Conservation (phyloP, 2,113 vertebrate species). For the Lepus timidus region DNA sequence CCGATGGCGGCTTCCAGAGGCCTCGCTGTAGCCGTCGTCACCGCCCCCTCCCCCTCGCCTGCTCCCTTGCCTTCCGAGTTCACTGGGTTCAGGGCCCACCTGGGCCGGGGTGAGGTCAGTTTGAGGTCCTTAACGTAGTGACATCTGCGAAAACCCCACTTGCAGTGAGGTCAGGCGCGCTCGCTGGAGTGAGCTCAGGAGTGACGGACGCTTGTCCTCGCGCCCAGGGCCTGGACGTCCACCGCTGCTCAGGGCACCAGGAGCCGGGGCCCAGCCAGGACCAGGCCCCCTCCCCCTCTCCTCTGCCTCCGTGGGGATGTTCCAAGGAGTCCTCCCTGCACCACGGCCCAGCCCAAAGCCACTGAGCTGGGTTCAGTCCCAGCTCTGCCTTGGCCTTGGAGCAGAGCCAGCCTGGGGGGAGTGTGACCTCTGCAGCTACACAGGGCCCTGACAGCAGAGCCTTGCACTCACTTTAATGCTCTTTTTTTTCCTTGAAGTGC, state of each 20-base stretch:
- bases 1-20: fast-evolving
- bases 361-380: background rate
- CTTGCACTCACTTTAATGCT: background rate
- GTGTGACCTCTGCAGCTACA: too few species aligned
- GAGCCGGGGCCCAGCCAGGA: background rate
- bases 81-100: background rate
- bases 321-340: background rate
- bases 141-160: background rate
- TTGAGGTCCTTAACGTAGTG: background rate
- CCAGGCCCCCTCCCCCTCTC: background rate
- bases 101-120: background rate
- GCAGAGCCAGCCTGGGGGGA: fast-evolving
- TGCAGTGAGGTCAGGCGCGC: too few species aligned
- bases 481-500: too few species aligned
- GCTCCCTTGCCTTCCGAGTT: too few species aligned
- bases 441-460: background rate
- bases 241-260: too few species aligned
- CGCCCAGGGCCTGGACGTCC: background rate
- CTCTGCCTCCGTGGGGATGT: too few species aligned
- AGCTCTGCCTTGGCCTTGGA: background rate
- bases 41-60: background rate
- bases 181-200: background rate
- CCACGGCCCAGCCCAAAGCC: background rate
- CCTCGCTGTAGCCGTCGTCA: background rate
- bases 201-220: too few species aligned